Percentiles rank a stretch among this genome's conserved stretches.
Conservation (phyloP, 2,113 vertebrate genomes). For the Etheostoma spectabile region DNA sequence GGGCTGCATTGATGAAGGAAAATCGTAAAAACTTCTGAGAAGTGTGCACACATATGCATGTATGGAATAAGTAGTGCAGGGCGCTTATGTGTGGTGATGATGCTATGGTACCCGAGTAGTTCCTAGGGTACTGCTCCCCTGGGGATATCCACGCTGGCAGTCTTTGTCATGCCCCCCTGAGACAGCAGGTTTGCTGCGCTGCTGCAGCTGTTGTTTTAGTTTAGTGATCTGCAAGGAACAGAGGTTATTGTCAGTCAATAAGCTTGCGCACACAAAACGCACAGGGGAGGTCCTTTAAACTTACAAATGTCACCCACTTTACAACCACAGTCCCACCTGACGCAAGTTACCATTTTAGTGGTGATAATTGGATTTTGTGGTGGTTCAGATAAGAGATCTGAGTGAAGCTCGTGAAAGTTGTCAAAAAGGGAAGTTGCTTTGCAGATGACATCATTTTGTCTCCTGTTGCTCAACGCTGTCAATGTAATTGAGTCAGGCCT, state of each 20-base stretch:
- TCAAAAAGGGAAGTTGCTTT: slow-evolving; percentile 31
- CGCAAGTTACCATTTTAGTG: too few relatives aligned
- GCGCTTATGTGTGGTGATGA: slow-evolving; percentile 31
- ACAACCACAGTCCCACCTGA: background rate
- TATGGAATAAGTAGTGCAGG: background rate
- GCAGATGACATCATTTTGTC: slow-evolving; percentile 48
- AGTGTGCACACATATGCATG: background rate
- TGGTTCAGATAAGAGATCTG: background rate
- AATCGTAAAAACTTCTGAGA: too few relatives aligned
- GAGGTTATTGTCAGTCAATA: slow-evolving; percentile 46
- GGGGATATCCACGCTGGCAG: slow-evolving; percentile 76
- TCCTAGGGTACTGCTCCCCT: slow-evolving; percentile 79
- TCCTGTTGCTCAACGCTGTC: slow-evolving; percentile 45
- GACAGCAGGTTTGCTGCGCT: slow-evolving; percentile 78
- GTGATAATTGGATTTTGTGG: background rate
- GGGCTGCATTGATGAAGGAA: background rate
- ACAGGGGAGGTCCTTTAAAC: background rate
- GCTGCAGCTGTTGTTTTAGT: slow-evolving; percentile 91
- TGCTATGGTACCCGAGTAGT: slow-evolving; percentile 66
- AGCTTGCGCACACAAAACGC: background rate
- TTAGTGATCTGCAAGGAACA: slow-evolving; percentile 84
- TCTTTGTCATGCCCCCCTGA: slow-evolving; percentile 86
- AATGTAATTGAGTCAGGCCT: slow-evolving; percentile 22
- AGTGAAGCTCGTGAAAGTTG: background rate
- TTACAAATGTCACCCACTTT: background rate